Conservation (phyloP, 2,888 invertebrate genomes). For the Ennomos fuscantarius region DNA sequence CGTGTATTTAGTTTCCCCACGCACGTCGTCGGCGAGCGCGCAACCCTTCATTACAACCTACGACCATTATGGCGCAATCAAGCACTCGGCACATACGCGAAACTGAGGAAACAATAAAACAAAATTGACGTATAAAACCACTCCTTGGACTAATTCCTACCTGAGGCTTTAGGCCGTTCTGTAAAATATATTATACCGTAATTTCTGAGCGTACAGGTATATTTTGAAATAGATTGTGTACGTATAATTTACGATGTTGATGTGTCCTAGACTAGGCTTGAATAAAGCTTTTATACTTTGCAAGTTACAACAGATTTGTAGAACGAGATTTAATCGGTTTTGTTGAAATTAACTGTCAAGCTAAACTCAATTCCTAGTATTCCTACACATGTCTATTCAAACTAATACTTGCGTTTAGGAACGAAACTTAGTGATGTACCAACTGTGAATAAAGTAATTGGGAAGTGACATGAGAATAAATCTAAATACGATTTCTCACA, state of each 20-base stretch:
- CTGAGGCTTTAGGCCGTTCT: conserved; percentile 59
- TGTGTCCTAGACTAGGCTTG: conserved; percentile 30
- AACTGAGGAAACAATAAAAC: conserved; percentile 81
- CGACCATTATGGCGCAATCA: conserved; percentile 80
- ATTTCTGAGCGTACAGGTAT: conserved; percentile 55
- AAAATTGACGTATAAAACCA: conserved; percentile 80
- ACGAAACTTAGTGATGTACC: conserved; percentile 1
- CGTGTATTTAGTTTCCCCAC: conserved; percentile 70
- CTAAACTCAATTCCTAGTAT: neutral
- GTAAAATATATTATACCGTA: conserved; percentile 64
- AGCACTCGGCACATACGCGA: conserved; percentile 79
- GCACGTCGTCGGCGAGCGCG: conserved; percentile 66
- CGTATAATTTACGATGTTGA: conserved; percentile 47
- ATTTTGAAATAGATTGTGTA: conserved; percentile 52
- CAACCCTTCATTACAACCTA: conserved; percentile 81
- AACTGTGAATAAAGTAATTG: conserved; percentile 2
- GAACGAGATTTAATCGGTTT: conserved; percentile 6
- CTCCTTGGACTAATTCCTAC: conserved; percentile 72
- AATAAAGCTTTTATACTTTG: conserved; percentile 24
- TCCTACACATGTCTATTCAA: conserved; percentile 4
- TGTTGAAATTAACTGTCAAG: neutral
- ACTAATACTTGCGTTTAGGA: neutral
- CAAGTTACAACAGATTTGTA: conserved; percentile 15
- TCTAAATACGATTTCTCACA: conserved; percentile 43
- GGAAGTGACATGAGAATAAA: conserved; percentile 25